These are phyloP conservation scores for Aythya fuligula DNA, from an alignment of 2,797 vertebrate genomes.

Conservation along the genomic window DNA sequence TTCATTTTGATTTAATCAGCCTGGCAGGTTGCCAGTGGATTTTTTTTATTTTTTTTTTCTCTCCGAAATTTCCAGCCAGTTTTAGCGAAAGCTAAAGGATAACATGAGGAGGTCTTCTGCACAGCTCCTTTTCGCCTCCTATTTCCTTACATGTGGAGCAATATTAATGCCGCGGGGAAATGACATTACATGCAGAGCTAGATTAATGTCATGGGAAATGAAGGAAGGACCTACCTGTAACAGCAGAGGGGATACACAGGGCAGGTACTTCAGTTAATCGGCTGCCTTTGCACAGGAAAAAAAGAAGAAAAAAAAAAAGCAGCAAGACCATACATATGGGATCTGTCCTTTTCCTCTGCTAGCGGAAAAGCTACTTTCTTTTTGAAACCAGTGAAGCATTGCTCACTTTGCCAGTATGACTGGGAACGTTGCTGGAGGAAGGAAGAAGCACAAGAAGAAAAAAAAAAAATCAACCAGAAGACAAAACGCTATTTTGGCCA, in stretches of 20 bases:
- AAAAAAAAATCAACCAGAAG: not conserved
- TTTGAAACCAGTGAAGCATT: not conserved
- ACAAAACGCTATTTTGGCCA: not conserved
- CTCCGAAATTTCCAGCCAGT: not conserved
- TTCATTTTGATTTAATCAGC: constrained; percentile 15
- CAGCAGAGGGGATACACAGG: not conserved
- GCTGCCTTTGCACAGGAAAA: not conserved
- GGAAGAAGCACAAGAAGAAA: not conserved
- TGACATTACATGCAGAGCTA: not conserved
- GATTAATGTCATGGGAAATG: not conserved
- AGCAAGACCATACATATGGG: not conserved
- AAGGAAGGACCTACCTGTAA: not conserved
- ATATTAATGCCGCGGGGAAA: not conserved
- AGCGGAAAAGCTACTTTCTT: not conserved
- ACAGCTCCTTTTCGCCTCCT: not conserved
- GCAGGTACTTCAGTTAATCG: not conserved
- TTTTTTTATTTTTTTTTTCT: not conserved
- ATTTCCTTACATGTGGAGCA: accelerated
- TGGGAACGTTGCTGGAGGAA: not conserved
- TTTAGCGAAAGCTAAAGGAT: not conserved
- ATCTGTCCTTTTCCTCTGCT: not conserved
- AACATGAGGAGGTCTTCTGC: not conserved
- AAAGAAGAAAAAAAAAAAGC: not conserved
- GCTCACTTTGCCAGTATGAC: not conserved
- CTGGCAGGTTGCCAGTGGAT: not conserved